These are phyloP conservation scores for Ostrea edulis DNA, from an alignment of 1,140 invertebrate genomes.

Conservation along the genomic window DNA sequence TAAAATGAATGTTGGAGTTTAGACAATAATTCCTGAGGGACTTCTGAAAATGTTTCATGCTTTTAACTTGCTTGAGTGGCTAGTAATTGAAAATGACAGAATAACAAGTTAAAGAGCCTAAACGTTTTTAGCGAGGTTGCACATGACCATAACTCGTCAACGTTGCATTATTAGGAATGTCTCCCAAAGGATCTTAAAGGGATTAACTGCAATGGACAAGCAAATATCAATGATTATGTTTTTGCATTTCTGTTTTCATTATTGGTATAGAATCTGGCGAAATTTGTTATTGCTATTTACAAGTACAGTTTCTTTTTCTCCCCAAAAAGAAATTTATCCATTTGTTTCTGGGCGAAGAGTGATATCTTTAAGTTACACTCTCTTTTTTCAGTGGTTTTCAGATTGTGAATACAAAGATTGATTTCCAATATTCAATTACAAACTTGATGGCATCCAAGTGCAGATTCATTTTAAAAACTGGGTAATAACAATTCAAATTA, in stretches of 20 bases:
- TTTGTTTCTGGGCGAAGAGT: neutral
- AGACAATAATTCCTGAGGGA: neutral
- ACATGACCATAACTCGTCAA: constrained; percentile 20
- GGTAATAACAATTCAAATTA: constrained; percentile 29
- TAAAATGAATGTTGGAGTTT: constrained; percentile 19
- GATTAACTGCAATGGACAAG: constrained; percentile 4
- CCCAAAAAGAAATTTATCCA: neutral
- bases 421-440: constrained; percentile 36
- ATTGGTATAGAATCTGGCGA: neutral
- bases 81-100: constrained; percentile 33
- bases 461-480: constrained; percentile 1
- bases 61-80: constrained; percentile 30
- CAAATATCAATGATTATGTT: neutral
- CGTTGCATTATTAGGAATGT: neutral
- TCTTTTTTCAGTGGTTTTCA: neutral
- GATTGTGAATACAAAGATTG: neutral
- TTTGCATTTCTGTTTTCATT: constrained; percentile 33
- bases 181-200: neutral
- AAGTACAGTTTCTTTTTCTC: constrained; percentile 1
- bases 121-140: constrained; percentile 19
- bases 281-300: neutral
- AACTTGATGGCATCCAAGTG: constrained; percentile 19
- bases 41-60: constrained; percentile 17
- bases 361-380: neutral
- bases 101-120: constrained; percentile 34